Base-by-base conservation (phyloP, 1,140 invertebrate species). In the Atta cephalotes region DNA sequence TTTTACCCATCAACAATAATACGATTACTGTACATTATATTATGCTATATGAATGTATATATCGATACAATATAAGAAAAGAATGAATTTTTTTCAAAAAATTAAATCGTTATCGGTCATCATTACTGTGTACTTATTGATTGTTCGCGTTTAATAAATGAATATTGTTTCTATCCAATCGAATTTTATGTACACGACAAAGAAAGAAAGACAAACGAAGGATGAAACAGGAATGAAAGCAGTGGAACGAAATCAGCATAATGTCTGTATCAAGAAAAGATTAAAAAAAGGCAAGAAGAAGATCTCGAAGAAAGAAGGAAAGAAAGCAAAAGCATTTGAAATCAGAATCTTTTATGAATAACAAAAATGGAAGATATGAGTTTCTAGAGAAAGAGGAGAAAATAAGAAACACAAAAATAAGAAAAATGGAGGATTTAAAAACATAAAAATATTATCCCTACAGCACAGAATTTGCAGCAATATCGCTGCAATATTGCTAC, bases 91-190 rank as follows among this genome's bases (percentile, higher is more conserved):
- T 39, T 51, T 2, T 35, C 3, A 87, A 87, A 89, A 90, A 85
- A 74, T 90, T 51, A 62, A 49, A 58, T 51, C 39, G 56, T 63
- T 79, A 58, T 51, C 39, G 56, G 71, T 79, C 58, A 18, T 39
- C 70, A 90, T 88, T 88, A 80, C 88, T 90, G 66, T 63, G n/a
- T 10, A 21, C 39, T 1, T 39, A 39, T 9, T 66, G 12, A 74
- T n/a, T 58, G n/a, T 28, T 49, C 9, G 9, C n/a, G 35, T 78
- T 89, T 85, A 58, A 28, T 56, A 70, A 78, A 68, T 85, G 81
- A 82, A 88, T 89, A 85, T 71, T 87, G 68, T 88, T 62, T 84
- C 51, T 86, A 81, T 91, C 68, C 86, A 91, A 91, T 89, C 87
- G 86, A 91, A 91, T 60, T 53, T 65, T 45, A 6, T 35, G 16